These are phyloP conservation scores for Rhaphigaster nebulosa DNA, from an alignment of 2,888 invertebrate genomes.

Conservation along the genomic window DNA sequence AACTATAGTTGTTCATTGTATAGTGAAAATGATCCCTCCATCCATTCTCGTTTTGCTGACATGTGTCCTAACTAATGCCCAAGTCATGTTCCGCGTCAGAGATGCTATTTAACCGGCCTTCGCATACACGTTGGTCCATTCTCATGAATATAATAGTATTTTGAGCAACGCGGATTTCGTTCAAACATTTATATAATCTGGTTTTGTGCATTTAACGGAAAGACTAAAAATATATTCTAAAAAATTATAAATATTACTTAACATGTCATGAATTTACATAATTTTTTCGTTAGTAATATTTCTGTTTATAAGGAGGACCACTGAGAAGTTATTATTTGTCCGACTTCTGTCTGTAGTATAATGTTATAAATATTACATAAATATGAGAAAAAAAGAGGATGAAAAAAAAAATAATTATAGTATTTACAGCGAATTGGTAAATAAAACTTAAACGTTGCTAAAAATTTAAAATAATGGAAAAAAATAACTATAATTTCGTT, in stretches of 20 bases:
- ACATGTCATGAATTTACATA: too few species aligned
- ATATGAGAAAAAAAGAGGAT: too few species aligned
- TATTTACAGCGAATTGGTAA: too few species aligned
- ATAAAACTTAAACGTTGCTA: too few species aligned
- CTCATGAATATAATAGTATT: neutral
- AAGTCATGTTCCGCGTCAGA: constrained; percentile 27
- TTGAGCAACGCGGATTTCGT: neutral
- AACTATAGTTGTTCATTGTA: neutral
- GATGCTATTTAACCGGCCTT: constrained; percentile 15
- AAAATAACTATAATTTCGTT: neutral
- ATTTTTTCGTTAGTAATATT: too few species aligned
- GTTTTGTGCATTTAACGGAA: neutral
- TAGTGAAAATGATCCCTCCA: neutral
- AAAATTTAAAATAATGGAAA: too few species aligned
- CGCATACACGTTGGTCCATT: neutral
- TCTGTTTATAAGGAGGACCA: too few species aligned
- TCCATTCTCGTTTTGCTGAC: constrained; percentile 34
- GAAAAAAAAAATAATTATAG: too few species aligned
- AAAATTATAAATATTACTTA: too few species aligned
- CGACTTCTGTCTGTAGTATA: too few species aligned
- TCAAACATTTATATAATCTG: neutral
- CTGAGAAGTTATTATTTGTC: too few species aligned
- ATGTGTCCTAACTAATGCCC: constrained; percentile 13
- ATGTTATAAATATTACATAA: too few species aligned
- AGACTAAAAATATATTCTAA: neutral